Evolutionary conservation across 2,113 vertebrate species (phyloP), one percentile per base, ranked within the genome.

Genomic region (Anhinga anhinga): DNA sequence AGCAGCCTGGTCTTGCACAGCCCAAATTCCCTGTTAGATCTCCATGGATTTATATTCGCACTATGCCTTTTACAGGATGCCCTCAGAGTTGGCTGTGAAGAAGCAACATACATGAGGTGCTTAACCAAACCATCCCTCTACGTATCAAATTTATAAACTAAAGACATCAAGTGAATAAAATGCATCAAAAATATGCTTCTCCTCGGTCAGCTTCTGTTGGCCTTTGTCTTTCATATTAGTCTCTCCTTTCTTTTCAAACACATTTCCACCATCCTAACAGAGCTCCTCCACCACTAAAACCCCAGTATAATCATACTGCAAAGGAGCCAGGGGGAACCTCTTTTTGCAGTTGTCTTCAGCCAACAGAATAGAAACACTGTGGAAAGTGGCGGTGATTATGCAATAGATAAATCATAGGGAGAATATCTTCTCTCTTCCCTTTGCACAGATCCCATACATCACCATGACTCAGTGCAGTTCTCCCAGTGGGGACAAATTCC

Each of bases 381-480:
- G 29, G 71, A 65, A 91, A 95, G 62, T 19, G 55, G 86, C 19
- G 22, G 83, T 87, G 92, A 97, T 95, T 93, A 88, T 82, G 88
- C 76, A 53, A 78, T 26, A 92, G 74, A 94, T 94, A 97, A 97
- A 97, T 96, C 94, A 96, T 7, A 77, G 81, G 69, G 52, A 94
- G 52, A 95, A 63, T 81, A 88, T 78, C 91, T 94, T 91, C 70
- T 94, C 91, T 92, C 66, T 61, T 94, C 62, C 30, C 55, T 11
- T 74, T 76, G 78, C 94, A 36, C 77, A 83, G 10, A 95, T 82
- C 82, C 86, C 88, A 92, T 97, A 86, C 40, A 96, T 97, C 95
- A 97, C 88, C 78, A 22, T 96, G 96, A 98, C 95, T 97, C 97
- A 97, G 74, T 30, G 56, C 53, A 44, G 76, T 83, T 96, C 65